Base-by-base conservation (phyloP, 2,888 invertebrate species). In the Uropetala carovei region DNA sequence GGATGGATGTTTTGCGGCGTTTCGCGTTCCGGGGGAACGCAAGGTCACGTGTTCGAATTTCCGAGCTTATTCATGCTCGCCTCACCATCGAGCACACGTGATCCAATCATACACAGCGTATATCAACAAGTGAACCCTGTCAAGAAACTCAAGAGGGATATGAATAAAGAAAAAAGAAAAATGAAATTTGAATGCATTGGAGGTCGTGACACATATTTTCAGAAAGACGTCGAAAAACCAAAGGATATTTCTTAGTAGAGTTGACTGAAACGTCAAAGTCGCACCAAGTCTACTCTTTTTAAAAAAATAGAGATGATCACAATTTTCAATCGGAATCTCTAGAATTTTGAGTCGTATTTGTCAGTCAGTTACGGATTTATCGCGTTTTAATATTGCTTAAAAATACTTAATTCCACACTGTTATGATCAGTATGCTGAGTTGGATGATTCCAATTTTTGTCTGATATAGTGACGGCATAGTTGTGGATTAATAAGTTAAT, bases 81-180 rank as follows among this genome's bases (percentile, higher is more conserved):
- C 27, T 75, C 11, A 27, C 27, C 22, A 22, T 75, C 75, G 75
- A 75, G 75, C 75, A 27, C 22, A 22, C 27, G 75, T 75, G 75
- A 75, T 27, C 27, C 75, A 75, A 75, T 75, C 75, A 75, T 27
- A 75, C 75, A 75, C 75, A 13, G 75, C 75, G 27, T 27, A 14
- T 75, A 75, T 75, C 75, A 75, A 75, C 75, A 75, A 75, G 75
- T 75, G 75, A 75, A 75, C 22, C 75, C 75, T 27, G 75, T 27
- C 75, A 75, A 75, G 75, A 27, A 75, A 27, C 68, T 22, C 10
- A 10, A 5, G 27, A 22, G 75, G 22, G 27, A 27, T 0, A 22
- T 0, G 22, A 75, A 75, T 22, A 75, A 75, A 75, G 22, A 43
- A 43, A 43, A 43, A 43, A 43, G 3, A 43, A 43, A 43, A 10